Conservation (phyloP, 2,113 vertebrate species). For the Arvicanthis niloticus region DNA sequence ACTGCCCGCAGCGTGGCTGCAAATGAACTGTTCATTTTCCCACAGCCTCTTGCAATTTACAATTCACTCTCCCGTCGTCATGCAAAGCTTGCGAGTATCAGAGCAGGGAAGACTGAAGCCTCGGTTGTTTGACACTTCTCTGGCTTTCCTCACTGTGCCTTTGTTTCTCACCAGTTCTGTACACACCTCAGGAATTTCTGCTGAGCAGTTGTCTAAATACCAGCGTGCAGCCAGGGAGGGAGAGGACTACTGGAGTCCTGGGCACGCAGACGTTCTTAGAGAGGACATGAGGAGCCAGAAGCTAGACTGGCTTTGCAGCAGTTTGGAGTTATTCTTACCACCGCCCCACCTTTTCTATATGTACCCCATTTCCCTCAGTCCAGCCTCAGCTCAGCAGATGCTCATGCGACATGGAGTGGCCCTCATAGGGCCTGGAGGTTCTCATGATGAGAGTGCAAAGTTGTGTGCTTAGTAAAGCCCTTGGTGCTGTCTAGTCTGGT, state of each 20-base stretch:
- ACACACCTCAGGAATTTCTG: not conserved
- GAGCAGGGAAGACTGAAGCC: not conserved
- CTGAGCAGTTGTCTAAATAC: not conserved
- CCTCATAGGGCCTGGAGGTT: not conserved
- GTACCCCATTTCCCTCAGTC: not conserved
- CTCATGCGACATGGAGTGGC: accelerated
- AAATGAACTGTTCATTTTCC: not conserved
- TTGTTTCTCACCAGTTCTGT: not conserved
- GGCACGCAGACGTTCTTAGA: not conserved
- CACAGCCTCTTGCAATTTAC: not conserved
- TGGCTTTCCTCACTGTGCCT: not conserved
- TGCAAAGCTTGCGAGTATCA: accelerated
- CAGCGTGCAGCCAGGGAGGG: not conserved
- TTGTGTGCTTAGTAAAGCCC: not conserved
- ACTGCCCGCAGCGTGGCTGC: not conserved
- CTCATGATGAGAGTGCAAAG: accelerated
- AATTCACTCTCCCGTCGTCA: not conserved
- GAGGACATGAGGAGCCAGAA: not conserved
- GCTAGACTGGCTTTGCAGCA: not conserved
- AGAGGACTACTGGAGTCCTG: not conserved
- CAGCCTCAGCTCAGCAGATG: not conserved
- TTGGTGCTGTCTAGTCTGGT: not conserved
- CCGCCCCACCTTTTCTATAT: not conserved
- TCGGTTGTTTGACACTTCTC: not conserved
- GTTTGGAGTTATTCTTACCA: not conserved